These are phyloP conservation scores for Xyrauchen texanus DNA, from an alignment of 2,113 vertebrate species.

Conservation along the genomic window DNA sequence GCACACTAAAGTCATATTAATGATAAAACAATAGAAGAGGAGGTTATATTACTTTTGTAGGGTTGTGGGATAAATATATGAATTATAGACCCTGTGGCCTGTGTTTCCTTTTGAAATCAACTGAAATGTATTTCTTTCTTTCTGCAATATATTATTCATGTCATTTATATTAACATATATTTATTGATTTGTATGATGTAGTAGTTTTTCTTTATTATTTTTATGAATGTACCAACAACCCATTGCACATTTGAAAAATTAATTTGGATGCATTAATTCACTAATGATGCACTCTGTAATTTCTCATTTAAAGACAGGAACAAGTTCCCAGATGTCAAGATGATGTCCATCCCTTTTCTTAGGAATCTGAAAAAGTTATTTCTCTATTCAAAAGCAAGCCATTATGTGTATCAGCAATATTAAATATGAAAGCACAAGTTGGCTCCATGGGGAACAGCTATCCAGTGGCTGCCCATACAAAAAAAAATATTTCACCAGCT, in stretches of 20 bases:
- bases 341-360: constrained; percentile 20
- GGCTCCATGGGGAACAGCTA: constrained; percentile 30
- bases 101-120: neutral
- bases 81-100: neutral
- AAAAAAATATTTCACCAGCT: constrained; percentile 53
- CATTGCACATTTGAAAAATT: neutral
- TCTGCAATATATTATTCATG: too few species aligned
- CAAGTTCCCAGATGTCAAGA: neutral
- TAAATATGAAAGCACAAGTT: constrained; percentile 40
- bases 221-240: neutral
- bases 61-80: neutral
- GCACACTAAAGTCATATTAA: neutral
- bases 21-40: neutral
- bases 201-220: too few species aligned
- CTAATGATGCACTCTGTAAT: neutral
- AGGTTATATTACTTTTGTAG: neutral
- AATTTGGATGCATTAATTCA: neutral
- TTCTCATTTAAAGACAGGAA: neutral
- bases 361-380: constrained; percentile 4
- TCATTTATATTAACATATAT: too few species aligned
- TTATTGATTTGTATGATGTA: too few species aligned
- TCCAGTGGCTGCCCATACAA: constrained; percentile 46
- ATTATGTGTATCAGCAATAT: constrained; percentile 41
- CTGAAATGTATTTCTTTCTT: too few species aligned
- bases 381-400: constrained; percentile 31